phyloP scores from a whole-genome alignment of 2,797 vertebrate species.

The Ateles fusciceps region DNA sequence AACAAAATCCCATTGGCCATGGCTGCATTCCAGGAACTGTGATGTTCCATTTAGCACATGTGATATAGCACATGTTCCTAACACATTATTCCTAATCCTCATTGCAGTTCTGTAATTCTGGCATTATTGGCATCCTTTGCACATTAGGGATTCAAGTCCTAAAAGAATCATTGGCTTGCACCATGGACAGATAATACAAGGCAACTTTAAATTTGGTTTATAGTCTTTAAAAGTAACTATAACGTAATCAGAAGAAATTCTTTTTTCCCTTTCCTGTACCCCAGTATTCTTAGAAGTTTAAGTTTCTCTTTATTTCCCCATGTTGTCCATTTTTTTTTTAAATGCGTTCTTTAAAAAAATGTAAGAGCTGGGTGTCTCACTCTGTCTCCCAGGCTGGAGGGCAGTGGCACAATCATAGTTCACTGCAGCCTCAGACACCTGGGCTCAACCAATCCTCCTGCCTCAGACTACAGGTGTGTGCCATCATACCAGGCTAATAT shows the following conservation, averaged over 20 bases:
- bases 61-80: background rate
- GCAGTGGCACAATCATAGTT: background rate
- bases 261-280: background rate
- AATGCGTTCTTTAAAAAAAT: background rate
- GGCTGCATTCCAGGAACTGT: background rate
- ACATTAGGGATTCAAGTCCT: background rate
- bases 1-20: background rate
- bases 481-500: background rate
- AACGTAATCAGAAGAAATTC: background rate
- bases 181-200: background rate
- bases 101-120: background rate
- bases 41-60: background rate
- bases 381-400: background rate
- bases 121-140: background rate
- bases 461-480: background rate
- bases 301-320: background rate
- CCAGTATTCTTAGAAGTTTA: background rate
- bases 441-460: background rate
- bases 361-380: background rate
- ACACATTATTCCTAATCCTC: background rate
- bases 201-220: background rate
- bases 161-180: background rate
- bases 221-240: background rate
- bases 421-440: background rate
- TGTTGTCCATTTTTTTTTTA: background rate